A percentile compares a stretch with the other conserved stretches of the same genome.
These are phyloP conservation scores for Trichonephila inaurata DNA, from an alignment of 1,140 invertebrate genomes.

Conservation along the genomic window DNA sequence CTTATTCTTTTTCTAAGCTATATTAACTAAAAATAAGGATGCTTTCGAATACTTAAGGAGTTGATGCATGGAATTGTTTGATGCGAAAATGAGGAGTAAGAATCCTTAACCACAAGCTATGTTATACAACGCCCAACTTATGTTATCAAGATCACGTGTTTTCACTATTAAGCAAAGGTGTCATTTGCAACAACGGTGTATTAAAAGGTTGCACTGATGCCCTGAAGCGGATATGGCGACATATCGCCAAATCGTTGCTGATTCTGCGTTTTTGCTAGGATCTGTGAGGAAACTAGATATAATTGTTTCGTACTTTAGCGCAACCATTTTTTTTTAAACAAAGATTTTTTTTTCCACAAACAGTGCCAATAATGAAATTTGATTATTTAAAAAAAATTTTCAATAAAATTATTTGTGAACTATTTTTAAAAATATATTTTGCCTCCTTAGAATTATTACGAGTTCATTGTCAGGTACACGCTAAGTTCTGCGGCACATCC, in stretches of 20 bases:
- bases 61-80: neutral
- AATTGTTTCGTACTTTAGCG: too few species aligned
- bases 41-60: neutral
- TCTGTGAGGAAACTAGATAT: too few species aligned
- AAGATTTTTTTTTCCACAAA: too few species aligned
- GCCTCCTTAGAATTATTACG: too few species aligned
- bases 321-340: too few species aligned
- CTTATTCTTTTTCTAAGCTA: neutral
- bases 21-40: neutral
- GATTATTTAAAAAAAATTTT: too few species aligned
- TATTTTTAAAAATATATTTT: too few species aligned
- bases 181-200: conserved; percentile 40
- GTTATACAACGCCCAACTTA: neutral
- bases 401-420: too few species aligned
- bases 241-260: neutral
- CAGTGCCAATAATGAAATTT: too few species aligned
- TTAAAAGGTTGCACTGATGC: neutral
- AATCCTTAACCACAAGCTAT: neutral
- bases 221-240: neutral
- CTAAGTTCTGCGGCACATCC: too few species aligned
- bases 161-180: conserved; percentile 53
- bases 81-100: neutral
- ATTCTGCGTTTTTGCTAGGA: too few species aligned
- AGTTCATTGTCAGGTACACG: too few species aligned
- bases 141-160: neutral